These are phyloP conservation scores for Camponotus vicinus DNA, from an alignment of 1,140 invertebrate genomes.

Conservation along the genomic window DNA sequence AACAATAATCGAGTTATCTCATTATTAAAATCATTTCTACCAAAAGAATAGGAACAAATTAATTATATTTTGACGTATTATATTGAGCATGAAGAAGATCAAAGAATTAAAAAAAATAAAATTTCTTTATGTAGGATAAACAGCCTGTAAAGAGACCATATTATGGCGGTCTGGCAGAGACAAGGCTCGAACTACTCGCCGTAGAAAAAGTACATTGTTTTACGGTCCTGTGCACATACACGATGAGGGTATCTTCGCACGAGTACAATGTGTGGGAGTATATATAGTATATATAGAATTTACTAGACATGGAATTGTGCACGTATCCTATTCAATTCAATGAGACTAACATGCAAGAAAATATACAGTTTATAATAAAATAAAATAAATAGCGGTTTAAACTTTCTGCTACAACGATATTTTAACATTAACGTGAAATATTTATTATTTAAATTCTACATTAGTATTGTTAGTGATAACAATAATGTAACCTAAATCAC, in stretches of 20 bases:
- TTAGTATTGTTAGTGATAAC: constrained; percentile 24
- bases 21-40: constrained; percentile 28
- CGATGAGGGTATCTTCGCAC: constrained; percentile 38
- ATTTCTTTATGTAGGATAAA: constrained; percentile 32
- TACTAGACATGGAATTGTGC: constrained; percentile 36
- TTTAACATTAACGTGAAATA: constrained; percentile 9
- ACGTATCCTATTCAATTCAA: constrained; percentile 50
- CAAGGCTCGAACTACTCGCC: constrained; percentile 16
- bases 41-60: constrained; percentile 10
- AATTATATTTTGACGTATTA: constrained; percentile 35
- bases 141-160: not conserved
- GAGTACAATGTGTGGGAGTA: constrained; percentile 6
- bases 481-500: not conserved
- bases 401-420: constrained; percentile 7
- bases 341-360: constrained; percentile 37
- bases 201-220: constrained; percentile 49
- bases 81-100: not conserved
- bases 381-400: constrained; percentile 15
- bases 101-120: constrained; percentile 24
- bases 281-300: constrained; percentile 21
- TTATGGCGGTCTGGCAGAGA: constrained; percentile 29
- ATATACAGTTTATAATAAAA: constrained; percentile 22
- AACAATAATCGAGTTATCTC: constrained; percentile 4
- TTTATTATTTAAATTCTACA: not conserved
- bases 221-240: constrained; percentile 54